Base-by-base conservation (phyloP, 2,113 vertebrate species). In the Bujurquina vittata region DNA sequence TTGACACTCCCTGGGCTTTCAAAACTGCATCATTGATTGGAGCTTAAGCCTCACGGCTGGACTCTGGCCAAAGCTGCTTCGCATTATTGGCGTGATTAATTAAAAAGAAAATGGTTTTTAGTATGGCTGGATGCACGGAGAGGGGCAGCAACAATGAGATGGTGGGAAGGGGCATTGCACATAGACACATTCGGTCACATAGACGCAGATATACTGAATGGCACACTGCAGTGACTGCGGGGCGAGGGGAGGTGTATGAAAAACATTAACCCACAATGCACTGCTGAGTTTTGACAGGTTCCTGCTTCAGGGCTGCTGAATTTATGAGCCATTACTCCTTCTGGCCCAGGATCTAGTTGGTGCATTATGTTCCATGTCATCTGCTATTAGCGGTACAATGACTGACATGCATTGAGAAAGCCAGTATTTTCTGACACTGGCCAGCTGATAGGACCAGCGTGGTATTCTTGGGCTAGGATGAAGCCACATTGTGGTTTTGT, bases 341-440 rank as follows among this genome's bases (percentile, higher is more conserved):
- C 91, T 93, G 90, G 94, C 93, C 93, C 91, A 76, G 89, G 91
- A 93, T 95, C 93, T 96, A 94, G 95, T 95, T 95, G 96, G 93
- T 95, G 95, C 95, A 97, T 97, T 97, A 97, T 97, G 96, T 93
- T 96, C 87, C 88, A 85, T 94, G 97, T 98, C 98, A 96, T 94
- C 95, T 95, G 95, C 92, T 91, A 98, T 99, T 98, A 99, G 94
- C 77, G 84, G 92, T 92, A 87, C 81, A 89, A 86, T 93, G 87
- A 93, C 84, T 97, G 97, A 99, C 96, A 94, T 96, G 95, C 93
- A 96, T 95, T 97, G 97, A 97, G 95, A 95, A 96, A 93, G 95
- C 91, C 75, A 80, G 65, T 67, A 85, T 75, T 83, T 83, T 63
- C 91, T 92, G 86, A 84, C 88, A 85, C 61, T 69, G 92, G 84